Conservation (phyloP, 2,888 invertebrate species). For the Lithodes maja region DNA sequence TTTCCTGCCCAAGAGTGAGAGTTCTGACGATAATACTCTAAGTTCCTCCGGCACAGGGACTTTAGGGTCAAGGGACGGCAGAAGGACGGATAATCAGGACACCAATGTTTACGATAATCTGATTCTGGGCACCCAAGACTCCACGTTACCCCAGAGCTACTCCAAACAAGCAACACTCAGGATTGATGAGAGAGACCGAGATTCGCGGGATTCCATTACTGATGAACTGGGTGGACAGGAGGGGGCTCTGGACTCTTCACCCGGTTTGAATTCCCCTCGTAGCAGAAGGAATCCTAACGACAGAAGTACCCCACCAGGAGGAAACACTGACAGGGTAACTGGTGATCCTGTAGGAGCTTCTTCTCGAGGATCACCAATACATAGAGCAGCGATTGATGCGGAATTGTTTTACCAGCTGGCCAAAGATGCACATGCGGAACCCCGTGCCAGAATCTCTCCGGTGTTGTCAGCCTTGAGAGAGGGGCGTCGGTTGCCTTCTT, state of each 20-base stretch:
- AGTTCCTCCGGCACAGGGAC: constrained; percentile 35
- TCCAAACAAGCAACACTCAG: constrained; percentile 54
- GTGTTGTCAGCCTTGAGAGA: constrained; percentile 5
- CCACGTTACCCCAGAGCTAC: constrained; percentile 42
- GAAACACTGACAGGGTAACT: not conserved
- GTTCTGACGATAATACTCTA: constrained; percentile 34
- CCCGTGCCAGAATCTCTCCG: constrained; percentile 34
- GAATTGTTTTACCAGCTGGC: constrained; percentile 69
- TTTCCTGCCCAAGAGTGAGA: constrained; percentile 41
- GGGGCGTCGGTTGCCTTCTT: constrained; percentile 5
- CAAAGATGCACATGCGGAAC: constrained; percentile 58
- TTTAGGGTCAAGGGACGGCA: constrained; percentile 22
- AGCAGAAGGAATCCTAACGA: not conserved
- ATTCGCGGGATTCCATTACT: constrained; percentile 3
- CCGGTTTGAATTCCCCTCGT: not conserved
- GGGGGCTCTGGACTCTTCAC: not conserved
- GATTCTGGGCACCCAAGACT: not conserved
- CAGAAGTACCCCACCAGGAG: not conserved
- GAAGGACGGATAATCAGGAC: not conserved
- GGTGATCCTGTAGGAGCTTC: not conserved
- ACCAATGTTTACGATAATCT: constrained; percentile 52
- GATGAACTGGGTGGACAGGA: not conserved
- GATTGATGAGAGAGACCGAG: constrained; percentile 41
- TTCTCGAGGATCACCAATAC: constrained; percentile 49
- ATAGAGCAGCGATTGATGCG: constrained; percentile 68